phyloP scores from a whole-genome alignment of 2,797 vertebrate species.

The Pitangus sulphuratus region DNA sequence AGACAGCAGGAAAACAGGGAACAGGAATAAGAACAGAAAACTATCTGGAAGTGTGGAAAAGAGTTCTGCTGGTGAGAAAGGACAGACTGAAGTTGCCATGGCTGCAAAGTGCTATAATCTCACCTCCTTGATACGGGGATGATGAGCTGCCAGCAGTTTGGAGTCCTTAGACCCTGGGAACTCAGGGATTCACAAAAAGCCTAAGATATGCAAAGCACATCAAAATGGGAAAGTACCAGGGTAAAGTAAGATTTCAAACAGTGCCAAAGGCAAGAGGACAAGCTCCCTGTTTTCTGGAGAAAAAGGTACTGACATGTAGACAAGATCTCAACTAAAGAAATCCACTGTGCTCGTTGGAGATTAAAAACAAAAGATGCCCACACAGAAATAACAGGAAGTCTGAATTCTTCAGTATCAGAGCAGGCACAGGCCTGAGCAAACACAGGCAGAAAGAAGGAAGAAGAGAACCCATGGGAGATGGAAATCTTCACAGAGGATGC shows the following conservation, averaged over 20 bases:
- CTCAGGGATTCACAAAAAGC: neutral
- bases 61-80: neutral
- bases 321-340: neutral
- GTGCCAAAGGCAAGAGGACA: neutral
- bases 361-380: neutral
- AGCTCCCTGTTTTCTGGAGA: neutral
- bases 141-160: neutral
- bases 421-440: neutral
- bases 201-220: neutral
- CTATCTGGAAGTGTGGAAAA: neutral
- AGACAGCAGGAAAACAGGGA: neutral
- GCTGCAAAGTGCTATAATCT: neutral
- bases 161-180: neutral
- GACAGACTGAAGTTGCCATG: neutral
- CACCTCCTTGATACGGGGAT: neutral
- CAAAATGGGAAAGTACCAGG: neutral
- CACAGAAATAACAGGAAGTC: neutral
- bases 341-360: neutral
- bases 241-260: neutral
- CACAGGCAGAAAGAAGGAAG: neutral
- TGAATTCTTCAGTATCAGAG: neutral
- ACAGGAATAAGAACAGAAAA: neutral
- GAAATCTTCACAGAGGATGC: neutral
- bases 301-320: neutral
- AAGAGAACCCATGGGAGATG: neutral